Evolutionary conservation across 2,888 invertebrate species (phyloP), one percentile per base, ranked within the genome.

Genomic region (Penaeus monodon): DNA sequence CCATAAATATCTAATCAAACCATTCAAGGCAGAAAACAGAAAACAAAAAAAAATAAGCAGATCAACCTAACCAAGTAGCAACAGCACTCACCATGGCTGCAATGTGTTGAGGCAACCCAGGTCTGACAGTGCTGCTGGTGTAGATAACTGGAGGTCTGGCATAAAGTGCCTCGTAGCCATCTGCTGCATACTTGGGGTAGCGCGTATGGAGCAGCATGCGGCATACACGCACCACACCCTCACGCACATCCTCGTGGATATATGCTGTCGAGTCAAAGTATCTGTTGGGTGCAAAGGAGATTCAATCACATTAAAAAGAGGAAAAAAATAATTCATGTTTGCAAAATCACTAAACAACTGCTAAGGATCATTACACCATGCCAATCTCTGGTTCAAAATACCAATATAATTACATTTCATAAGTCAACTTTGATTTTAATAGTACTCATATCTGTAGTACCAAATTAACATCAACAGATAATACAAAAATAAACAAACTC

Each of bases 221-320:
- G 8, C 96, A 95, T n/a, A 97, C 95, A 78, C 96, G 94, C 24
- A 98, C 95, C 49, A 98, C 93, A 6, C 98, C 98, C 91, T 98
- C 98, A 65, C 96, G 93, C 90, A 96, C 96, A 91, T 98, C 98
- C 90, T 97, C 96, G 92, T 98, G 97, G 92, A 97, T 97, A 92
- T 95, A 97, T 2, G 97, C 96, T 65, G 96, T 95, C 88, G 96
- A 96, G 91, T 97, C 96, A 89, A 95, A 94, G 92, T 97, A 95
- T 91, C 97, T 96, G 92, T n/a, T 88, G 63, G 70, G 66, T 22
- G 27, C n/a, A 64, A 38, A 80, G 63, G 64, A 20, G 20, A 33
- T 33, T 33, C 29, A 38, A 8, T 4, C 44, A 44, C 10, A 10
- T 44, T 44, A 44, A 44, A 6, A 8, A 44, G 10, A 10, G 10